These are phyloP conservation scores for Drosophila flavopinicola DNA, from an alignment of 2,888 invertebrate genomes.

Conservation along the genomic window DNA sequence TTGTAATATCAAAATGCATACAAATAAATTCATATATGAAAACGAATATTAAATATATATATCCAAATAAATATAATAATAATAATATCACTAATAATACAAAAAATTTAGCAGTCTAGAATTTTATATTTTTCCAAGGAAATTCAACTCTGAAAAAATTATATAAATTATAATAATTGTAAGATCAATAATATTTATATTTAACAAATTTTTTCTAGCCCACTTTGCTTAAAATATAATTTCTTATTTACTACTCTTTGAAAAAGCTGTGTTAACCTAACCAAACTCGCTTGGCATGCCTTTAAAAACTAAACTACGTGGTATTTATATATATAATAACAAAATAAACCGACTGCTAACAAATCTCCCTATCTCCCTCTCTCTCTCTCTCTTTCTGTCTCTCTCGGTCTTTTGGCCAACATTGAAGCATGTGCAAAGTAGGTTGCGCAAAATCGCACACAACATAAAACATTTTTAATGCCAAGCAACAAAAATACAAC, in stretches of 20 bases:
- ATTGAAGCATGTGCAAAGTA: slow-evolving; percentile 75
- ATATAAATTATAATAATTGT: too few species aligned
- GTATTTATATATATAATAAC: slow-evolving; percentile 43
- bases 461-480: slow-evolving; percentile 80
- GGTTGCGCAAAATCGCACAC: slow-evolving; percentile 81
- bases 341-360: slow-evolving; percentile 35
- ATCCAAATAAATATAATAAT: too few species aligned
- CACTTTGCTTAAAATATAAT: background rate
- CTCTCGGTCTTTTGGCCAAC: slow-evolving; percentile 19
- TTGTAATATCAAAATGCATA: too few species aligned
- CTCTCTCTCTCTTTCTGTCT: background rate
- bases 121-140: too few species aligned
- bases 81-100: too few species aligned
- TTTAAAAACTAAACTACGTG: background rate
- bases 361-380: slow-evolving; percentile 4
- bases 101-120: too few species aligned
- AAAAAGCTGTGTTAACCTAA: background rate
- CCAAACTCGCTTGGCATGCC: background rate
- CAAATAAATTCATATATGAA: too few species aligned
- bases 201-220: background rate
- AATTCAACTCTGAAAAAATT: too few species aligned
- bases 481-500: slow-evolving; percentile 58
- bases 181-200: too few species aligned
- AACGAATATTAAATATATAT: too few species aligned
- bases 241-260: background rate